phyloP scores from a whole-genome alignment of 1,140 invertebrate species.

The Theocolax elegans region DNA sequence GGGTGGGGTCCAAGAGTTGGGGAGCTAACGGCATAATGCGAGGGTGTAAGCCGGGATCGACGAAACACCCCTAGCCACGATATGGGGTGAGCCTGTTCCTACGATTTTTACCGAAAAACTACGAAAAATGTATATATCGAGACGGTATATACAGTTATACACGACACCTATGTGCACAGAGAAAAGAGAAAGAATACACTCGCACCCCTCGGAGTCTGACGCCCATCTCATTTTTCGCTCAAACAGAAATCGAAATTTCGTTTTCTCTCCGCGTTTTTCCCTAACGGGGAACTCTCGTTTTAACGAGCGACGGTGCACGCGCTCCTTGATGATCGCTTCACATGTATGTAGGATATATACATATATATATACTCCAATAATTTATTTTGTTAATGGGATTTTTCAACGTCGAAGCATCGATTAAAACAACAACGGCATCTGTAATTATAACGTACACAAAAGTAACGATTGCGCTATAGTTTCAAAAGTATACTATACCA shows the following conservation, averaged over 20 bases:
- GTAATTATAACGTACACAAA: too few species aligned
- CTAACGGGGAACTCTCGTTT: not conserved
- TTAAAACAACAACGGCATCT: too few species aligned
- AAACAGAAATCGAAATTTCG: conserved; percentile 38
- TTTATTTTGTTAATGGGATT: conserved; percentile 37
- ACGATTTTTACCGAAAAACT: conserved; percentile 39
- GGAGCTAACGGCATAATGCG: conserved; percentile 39
- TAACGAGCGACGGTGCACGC: conserved; percentile 18
- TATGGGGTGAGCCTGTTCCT: conserved; percentile 18
- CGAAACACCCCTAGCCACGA: not conserved
- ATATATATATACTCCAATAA: conserved; percentile 2
- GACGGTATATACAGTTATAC: too few species aligned
- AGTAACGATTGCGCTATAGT: too few species aligned
- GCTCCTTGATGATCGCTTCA: conserved; percentile 21
- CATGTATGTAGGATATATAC: too few species aligned
- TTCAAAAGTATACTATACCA: too few species aligned
- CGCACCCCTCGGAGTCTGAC: too few species aligned
- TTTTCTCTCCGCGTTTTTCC: not conserved
- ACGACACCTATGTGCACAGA: too few species aligned
- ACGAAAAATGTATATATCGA: conserved; percentile 27
- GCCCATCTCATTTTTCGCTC: conserved; percentile 39
- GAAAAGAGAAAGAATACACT: too few species aligned
- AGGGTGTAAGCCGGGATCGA: conserved; percentile 43
- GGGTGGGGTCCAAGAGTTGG: conserved; percentile 37
- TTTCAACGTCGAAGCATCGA: not conserved